Evolutionary conservation across 1,140 invertebrate species (phyloP), one percentile per base, ranked within the genome.

Genomic region (Akabosia matsudoensis): DNA sequence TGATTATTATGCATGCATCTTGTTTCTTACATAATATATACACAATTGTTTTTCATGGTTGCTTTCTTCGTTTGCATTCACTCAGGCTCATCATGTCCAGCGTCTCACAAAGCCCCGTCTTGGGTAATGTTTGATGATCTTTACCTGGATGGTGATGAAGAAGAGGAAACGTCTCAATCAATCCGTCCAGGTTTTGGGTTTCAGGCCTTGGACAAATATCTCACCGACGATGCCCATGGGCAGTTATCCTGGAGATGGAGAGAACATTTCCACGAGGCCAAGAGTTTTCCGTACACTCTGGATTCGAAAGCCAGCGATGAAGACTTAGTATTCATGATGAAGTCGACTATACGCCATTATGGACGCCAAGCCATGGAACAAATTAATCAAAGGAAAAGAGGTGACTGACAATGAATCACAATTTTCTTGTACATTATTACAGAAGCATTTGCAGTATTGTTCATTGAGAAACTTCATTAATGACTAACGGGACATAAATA

Each of bases 101-200:
- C 33, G 4, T 74, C 74, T 24, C 76, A 79, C 31, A 79, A 79
- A 77, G 73, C 77, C 33, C 78, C 78, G 16, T 79, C 78, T 0
- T 79, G 78, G 78, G 73, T 78, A 22, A 72, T 45, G 24, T 54
- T 77, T 51, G 76, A 77, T 37, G 76, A 77, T 77, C 45, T 77
- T n/a, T 77, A 77, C 31, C 54, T 77, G 72, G 76, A 77, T 33
- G 73, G 72, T 0, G 76, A 77, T 24, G 76, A 77, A n/a, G 76
- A 77, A 0, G 76, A 70, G 28, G 73, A 77, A 28, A 54, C 51
- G 22, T 28, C 28, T 0, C 26, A 51, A 73, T 74, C 34, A 70
- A 70, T n/a, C 10, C 61, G 56, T 4, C 76, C 76, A 28, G 67
- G 72, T 22, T 77, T 77, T 74, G 78, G 78, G 0, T 74, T 75